These are phyloP conservation scores for Pseudorectes ferrugineus DNA, from an alignment of 2,113 vertebrate genomes.

Conservation along the genomic window DNA sequence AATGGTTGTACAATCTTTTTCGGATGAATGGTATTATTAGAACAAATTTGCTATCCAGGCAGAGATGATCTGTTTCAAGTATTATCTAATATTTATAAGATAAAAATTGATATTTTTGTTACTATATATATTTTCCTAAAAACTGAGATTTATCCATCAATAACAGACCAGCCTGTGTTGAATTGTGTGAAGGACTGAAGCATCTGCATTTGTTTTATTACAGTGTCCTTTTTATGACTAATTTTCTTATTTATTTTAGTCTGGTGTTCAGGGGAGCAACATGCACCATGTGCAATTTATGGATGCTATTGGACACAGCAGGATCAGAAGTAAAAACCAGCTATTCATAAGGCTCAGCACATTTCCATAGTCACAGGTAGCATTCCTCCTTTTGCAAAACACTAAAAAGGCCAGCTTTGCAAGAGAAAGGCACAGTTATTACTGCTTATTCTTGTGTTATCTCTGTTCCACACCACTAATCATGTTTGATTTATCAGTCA, in stretches of 20 bases:
- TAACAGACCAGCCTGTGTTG: neutral
- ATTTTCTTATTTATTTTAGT: neutral
- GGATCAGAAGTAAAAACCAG: neutral
- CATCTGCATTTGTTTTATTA: neutral
- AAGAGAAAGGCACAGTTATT: neutral
- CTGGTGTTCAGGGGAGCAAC: neutral
- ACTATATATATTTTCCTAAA: neutral
- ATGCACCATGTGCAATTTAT: neutral
- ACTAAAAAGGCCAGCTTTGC: neutral
- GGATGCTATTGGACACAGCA: neutral
- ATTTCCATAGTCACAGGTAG: neutral
- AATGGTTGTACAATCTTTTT: neutral
- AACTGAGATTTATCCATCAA: neutral
- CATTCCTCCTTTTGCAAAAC: neutral
- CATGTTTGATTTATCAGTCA: conserved; percentile 6
- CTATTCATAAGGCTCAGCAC: neutral
- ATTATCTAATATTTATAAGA: neutral
- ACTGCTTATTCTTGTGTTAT: neutral
- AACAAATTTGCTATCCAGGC: neutral
- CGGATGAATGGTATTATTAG: neutral
- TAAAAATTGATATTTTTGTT: neutral
- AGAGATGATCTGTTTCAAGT: neutral
- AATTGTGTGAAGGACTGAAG: neutral
- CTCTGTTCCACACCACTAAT: neutral
- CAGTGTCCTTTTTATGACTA: neutral